Evolutionary conservation across 2,888 invertebrate species (phyloP), one percentile per base, ranked within the genome.

Genomic region (Campoplex nolae): DNA sequence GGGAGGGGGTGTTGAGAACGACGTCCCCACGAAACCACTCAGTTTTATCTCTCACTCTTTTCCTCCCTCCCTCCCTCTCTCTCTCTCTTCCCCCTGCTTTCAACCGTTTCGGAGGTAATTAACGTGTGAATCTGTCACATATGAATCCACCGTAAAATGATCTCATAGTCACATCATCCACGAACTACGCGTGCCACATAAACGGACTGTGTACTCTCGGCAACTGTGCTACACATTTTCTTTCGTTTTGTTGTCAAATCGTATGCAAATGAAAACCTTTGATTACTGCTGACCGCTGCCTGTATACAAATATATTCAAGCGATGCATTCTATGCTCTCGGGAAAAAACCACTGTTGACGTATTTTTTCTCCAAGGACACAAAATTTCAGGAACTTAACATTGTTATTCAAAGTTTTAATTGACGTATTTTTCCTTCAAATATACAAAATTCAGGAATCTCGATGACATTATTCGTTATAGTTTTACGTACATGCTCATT

Each of bases 51-150:
- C 42, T 38, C 65, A 67, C 74, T 82, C 76, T 77, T 62, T 68
- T 28, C n/a, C 28, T 48, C 38, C 51, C 62, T 35, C 16, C 48
- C 11, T 51, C n/a, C 51, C 13, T 48, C 13, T 42, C 11, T n/a
- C 28, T 56, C 42, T 45, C 32, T 74, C n/a, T 45, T 38, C 16
- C 9, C 32, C 18, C 56, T n/a, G 71, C 76, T 83, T 48, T 75
- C 48, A 54, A 75, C 78, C 73, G 76, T 77, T 86, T 85, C 85
- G 65, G 81, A 85, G 85, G 88, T 90, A 91, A 91, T 92, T 92
- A 92, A 90, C 90, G 90, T 84, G 87, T 84, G 85, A 90, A 90
- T 90, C 89, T 88, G 87, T 76, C 76, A 83, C 80, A 74, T 77
- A 84, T 84, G 84, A 83, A 85, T 85, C 71, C 87, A 82, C 83